Conservation (phyloP, 2,888 invertebrate species). For the Drosophila paramelanica region DNA sequence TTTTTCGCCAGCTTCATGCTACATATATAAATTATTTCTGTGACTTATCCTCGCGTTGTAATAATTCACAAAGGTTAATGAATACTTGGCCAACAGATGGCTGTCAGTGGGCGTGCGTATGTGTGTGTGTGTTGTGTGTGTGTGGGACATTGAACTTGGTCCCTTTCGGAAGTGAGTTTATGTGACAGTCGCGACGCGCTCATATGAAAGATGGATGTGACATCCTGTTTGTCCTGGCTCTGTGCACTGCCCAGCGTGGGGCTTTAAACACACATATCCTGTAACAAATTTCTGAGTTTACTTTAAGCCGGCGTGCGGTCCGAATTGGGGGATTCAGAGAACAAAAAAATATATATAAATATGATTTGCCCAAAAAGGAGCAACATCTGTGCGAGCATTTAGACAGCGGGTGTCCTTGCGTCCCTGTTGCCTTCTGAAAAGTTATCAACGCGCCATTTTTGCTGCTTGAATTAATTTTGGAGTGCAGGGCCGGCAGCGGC, state of each 20-base stretch:
- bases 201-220: constrained; percentile 22
- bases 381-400: constrained; percentile 69
- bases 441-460: constrained; percentile 73
- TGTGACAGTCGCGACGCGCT: constrained; percentile 18
- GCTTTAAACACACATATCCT: constrained; percentile 44
- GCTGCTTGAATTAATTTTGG: constrained; percentile 75
- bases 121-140: not conserved
- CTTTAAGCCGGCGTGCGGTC: constrained; percentile 60
- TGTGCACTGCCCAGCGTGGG: constrained; percentile 37
- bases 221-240: constrained; percentile 12
- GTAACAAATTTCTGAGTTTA: constrained; percentile 51
- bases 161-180: constrained; percentile 15
- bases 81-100: constrained; percentile 6
- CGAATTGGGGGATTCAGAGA: constrained; percentile 36
- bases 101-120: not conserved
- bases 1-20: not conserved
- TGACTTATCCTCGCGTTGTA: constrained; percentile 5
- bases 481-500: constrained; percentile 23
- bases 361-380: constrained; percentile 16
- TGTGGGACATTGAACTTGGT: constrained; percentile 62
- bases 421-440: constrained; percentile 46
- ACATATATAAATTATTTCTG: not conserved
- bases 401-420: constrained; percentile 48
- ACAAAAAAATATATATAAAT: constrained; percentile 10
- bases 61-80: constrained; percentile 31